phyloP scores from a whole-genome alignment of 2,888 invertebrate genomes.

The Macrophya alboannulata region DNA sequence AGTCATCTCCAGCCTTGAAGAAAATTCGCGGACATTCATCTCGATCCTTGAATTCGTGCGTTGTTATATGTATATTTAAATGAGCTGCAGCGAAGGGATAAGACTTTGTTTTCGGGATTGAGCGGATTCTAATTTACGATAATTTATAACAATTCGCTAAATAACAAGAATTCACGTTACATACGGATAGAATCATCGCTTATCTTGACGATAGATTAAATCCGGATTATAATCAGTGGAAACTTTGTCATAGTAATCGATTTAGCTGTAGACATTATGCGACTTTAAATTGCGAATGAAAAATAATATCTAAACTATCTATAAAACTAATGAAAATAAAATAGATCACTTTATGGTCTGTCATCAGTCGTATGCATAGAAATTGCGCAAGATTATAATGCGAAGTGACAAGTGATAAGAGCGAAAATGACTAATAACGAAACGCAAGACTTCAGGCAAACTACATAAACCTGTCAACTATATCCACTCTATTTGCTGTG shows the following conservation, averaged over 20 bases:
- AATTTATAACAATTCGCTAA: neutral
- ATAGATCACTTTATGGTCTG: neutral
- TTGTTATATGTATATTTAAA: neutral
- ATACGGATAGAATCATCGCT: no score
- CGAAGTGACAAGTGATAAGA: neutral
- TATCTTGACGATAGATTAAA: no score
- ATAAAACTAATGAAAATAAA: neutral
- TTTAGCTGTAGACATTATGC: no score
- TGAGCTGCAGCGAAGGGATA: neutral
- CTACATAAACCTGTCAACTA: neutral
- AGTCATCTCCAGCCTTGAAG: neutral
- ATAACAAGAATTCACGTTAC: neutral
- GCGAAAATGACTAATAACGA: neutral
- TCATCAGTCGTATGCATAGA: neutral
- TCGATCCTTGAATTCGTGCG: neutral
- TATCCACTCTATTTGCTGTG: neutral
- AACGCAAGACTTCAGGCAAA: neutral
- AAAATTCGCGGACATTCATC: conserved; percentile 27
- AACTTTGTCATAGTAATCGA: no score
- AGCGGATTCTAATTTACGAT: neutral
- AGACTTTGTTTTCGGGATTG: neutral
- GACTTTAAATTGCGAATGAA: no score
- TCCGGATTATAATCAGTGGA: no score
- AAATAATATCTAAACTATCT: no score
- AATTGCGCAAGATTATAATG: neutral